phyloP scores from a whole-genome alignment of 1,140 invertebrate species.

The Asobara japonica region DNA sequence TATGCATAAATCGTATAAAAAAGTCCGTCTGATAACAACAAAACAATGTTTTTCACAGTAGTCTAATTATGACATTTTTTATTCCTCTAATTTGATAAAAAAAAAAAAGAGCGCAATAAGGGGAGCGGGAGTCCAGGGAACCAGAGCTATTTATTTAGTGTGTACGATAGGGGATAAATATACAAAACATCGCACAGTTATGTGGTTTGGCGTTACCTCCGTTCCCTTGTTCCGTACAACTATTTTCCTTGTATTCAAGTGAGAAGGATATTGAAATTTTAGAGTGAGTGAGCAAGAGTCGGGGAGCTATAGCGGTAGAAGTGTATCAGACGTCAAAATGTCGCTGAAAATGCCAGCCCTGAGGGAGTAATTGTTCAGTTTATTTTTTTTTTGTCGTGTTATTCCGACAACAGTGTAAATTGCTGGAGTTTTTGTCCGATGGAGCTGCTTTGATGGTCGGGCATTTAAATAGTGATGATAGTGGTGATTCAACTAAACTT shows the following conservation, averaged over 20 bases:
- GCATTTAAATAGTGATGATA: not conserved
- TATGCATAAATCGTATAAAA: not conserved
- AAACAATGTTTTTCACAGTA: not conserved
- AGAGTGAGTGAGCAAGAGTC: conserved; percentile 17
- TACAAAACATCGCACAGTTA: not conserved
- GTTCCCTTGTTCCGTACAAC: not conserved
- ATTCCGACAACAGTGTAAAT: not conserved
- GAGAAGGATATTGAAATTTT: conserved; percentile 4
- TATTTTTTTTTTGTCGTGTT: not conserved
- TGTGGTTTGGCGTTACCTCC: not conserved
- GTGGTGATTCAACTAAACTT: not conserved
- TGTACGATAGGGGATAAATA: not conserved
- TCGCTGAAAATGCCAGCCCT: conserved; percentile 29
- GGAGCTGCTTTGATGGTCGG: not conserved
- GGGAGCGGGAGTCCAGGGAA: not conserved
- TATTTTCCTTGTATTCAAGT: conserved; percentile 5
- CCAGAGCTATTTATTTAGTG: not conserved
- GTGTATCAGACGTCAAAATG: conserved; percentile 26
- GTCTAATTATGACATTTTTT: not conserved
- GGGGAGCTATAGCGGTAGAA: not conserved
- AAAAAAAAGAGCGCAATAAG: not conserved
- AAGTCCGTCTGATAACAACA: not conserved
- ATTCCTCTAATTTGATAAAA: not conserved
- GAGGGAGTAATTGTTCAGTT: conserved; percentile 18
- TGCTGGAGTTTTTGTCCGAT: not conserved